Percentiles rank a stretch among this genome's conserved stretches.
These are phyloP conservation scores for Doris montereyensis DNA, from an alignment of 2,888 invertebrate species.

Conservation along the genomic window DNA sequence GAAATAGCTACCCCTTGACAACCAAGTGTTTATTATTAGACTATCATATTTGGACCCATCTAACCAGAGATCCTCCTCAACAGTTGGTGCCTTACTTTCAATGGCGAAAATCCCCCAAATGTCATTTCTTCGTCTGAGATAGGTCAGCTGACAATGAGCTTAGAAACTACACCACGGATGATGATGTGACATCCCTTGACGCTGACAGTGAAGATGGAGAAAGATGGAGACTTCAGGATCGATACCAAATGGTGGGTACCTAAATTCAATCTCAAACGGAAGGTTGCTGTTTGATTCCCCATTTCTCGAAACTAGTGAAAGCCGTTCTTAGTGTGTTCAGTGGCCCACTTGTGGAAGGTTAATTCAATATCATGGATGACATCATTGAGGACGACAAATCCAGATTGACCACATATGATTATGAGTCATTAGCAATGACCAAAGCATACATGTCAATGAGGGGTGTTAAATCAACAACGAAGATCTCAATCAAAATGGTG, in stretches of 20 bases:
- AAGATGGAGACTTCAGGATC: not conserved
- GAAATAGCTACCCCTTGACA: not conserved
- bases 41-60: not conserved
- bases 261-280: not conserved
- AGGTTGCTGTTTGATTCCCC: too few relatives aligned
- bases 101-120: not conserved
- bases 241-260: not conserved
- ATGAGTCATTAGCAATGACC: too few relatives aligned
- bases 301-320: too few relatives aligned
- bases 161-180: not conserved
- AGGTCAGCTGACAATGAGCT: not conserved
- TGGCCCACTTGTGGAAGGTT: too few relatives aligned
- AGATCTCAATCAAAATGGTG: too few relatives aligned
- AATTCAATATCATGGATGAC: too few relatives aligned
- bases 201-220: not conserved
- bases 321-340: too few relatives aligned
- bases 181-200: not conserved
- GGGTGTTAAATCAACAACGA: too few relatives aligned
- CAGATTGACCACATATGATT: too few relatives aligned
- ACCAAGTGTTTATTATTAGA: not conserved
- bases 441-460: too few relatives aligned
- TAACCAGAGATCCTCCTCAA: not conserved
- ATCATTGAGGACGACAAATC: too few relatives aligned
- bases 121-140: not conserved
- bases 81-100: not conserved